Base-by-base conservation (phyloP, 2,888 invertebrate genomes). In the Diogma glabrata region DNA sequence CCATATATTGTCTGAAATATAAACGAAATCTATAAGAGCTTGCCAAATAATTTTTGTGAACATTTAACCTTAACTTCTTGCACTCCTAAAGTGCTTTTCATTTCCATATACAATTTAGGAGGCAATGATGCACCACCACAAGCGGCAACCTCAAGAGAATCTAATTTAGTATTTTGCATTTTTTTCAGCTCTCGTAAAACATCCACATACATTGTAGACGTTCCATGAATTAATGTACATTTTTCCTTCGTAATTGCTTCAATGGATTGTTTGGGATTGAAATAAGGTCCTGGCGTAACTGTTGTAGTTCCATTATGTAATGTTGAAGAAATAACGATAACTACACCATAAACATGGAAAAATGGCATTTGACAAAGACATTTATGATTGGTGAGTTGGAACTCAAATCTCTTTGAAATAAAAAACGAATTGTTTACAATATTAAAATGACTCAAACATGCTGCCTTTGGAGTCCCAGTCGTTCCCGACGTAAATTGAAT, bases 131-230 rank as follows among this genome's bases (percentile, higher is more conserved):
- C 76, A 5, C 89, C 91, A 1, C 85, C 87, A 28, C 79, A 79
- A 2, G 84, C 63, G 1, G 84, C 86, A 40, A 74, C 65, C 56
- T 72, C 69, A 2, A 73, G 59, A 1, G 65, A 67, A 47, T 72
- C 70, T 22, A 79, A 67, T 2, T 73, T 68, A 14, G 71, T 60
- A 10, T 72, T 65, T 8, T 72, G 56, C n/a, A n/a, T n/a, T n/a
- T n/a, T n/a, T n/a, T n/a, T n/a, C n/a, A n/a, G n/a, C 53, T 71
- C 65, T 24, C 67, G 67, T 58, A 77, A 75, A 56, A 87, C 71
- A 68, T 89, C 87, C 12, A 87, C 78, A 66, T 85, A 85, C 90
- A 90, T 90, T 3, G 91, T 90, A 6, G 91, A 89, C 0, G 89
- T 88, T 30, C 89, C 89, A 62, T 81, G 81, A 23, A 84, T 64